These are phyloP conservation scores for Chelon labrosus DNA, from an alignment of 2,797 vertebrate genomes.

Conservation along the genomic window DNA sequence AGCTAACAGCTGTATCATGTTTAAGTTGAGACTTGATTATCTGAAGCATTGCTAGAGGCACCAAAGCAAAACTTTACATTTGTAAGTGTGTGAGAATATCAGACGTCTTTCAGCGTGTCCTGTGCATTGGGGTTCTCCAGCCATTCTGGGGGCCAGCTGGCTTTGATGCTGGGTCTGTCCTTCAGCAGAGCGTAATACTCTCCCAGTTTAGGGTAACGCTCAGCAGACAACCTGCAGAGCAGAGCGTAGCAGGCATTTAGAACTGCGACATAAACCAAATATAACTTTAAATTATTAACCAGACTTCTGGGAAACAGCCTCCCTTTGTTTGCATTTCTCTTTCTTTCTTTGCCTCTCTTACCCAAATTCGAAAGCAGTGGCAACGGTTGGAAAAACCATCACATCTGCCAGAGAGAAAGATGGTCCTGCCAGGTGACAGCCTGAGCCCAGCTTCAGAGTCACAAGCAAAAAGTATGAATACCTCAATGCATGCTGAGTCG, in stretches of 20 bases:
- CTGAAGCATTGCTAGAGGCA: too few relatives aligned
- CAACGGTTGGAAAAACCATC: slow-evolving; percentile 75
- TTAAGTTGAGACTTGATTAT: too few relatives aligned
- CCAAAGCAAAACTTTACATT: too few relatives aligned
- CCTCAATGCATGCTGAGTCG: not conserved
- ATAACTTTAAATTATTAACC: too few relatives aligned
- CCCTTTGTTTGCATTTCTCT: slow-evolving; percentile 54
- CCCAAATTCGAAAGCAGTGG: slow-evolving; percentile 74
- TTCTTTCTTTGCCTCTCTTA: slow-evolving; percentile 33
- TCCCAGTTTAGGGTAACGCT: slow-evolving; percentile 75
- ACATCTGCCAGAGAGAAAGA: slow-evolving; percentile 81
- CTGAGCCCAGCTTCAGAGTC: slow-evolving; percentile 50
- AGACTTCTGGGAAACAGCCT: slow-evolving; percentile 62
- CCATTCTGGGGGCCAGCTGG: slow-evolving; percentile 84
- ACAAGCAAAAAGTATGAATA: not conserved
- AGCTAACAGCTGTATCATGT: too few relatives aligned
- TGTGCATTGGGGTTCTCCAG: slow-evolving; percentile 70
- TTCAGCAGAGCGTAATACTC: slow-evolving; percentile 78
- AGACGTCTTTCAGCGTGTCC: slow-evolving; percentile 78
- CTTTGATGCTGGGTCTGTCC: slow-evolving; percentile 81
- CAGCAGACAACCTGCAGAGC: slow-evolving; percentile 69
- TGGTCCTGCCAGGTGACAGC: slow-evolving; percentile 69
- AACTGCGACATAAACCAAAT: too few relatives aligned
- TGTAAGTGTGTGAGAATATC: slow-evolving; percentile 3
- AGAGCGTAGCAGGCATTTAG: not conserved